Conservation (phyloP, 2,888 invertebrate genomes). For the Ametastegia equiseti region DNA sequence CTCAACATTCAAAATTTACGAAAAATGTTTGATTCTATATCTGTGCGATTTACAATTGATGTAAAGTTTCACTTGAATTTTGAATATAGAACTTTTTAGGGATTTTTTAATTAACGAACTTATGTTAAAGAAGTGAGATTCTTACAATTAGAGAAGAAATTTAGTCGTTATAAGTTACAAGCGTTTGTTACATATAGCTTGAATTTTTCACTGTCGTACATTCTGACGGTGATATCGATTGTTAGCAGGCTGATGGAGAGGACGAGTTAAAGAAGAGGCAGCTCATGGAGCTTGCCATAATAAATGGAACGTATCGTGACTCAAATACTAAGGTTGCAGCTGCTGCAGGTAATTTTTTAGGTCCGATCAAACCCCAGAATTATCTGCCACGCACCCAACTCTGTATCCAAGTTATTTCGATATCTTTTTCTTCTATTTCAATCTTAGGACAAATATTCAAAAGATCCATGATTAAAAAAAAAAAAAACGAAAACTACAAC, state of each 20-base stretch:
- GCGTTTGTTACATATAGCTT: neutral
- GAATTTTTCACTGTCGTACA: slow-evolving; percentile 33
- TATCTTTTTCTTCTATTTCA: too few species aligned
- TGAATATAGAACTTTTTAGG: too few species aligned
- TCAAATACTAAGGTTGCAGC: slow-evolving; percentile 93
- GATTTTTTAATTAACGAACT: too few species aligned
- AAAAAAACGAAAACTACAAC: too few species aligned
- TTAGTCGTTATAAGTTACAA: too few species aligned
- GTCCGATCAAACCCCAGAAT: neutral
- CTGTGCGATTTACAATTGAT: too few species aligned
- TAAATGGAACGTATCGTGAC: slow-evolving; percentile 99
- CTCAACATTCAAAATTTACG: neutral
- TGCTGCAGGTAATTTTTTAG: slow-evolving; percentile 84
- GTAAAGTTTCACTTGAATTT: too few species aligned
- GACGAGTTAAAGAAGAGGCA: slow-evolving; percentile 99
- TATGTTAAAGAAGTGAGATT: too few species aligned
- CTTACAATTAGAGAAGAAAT: too few species aligned
- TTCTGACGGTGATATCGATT: slow-evolving; percentile 72
- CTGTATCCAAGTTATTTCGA: neutral
- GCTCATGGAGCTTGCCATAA: slow-evolving; percentile 99
- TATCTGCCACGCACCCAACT: neutral
- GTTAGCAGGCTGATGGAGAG: slow-evolving; percentile 98
- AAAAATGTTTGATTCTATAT: too few species aligned
- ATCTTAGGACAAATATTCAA: too few species aligned
- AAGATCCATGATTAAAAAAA: too few species aligned